These are phyloP conservation scores for Maconellicoccus hirsutus DNA, from an alignment of 1,140 invertebrate genomes.

Conservation along the genomic window DNA sequence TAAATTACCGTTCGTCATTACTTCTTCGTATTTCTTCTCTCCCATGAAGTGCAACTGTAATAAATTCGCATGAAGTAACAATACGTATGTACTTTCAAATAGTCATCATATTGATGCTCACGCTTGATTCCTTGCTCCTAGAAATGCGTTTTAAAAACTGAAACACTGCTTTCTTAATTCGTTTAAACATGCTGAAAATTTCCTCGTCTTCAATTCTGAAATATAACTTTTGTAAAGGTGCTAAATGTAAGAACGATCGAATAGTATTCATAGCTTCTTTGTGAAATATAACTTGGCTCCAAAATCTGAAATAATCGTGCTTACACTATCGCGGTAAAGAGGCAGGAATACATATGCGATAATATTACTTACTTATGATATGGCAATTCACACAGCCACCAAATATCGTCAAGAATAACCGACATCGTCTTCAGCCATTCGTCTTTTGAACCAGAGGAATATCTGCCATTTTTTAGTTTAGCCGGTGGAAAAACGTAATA, in stretches of 20 bases:
- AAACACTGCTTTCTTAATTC: conserved; percentile 50
- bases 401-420: conserved; percentile 44
- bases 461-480: conserved; percentile 31
- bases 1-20: conserved; percentile 66
- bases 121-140: conserved; percentile 59
- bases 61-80: conserved; percentile 16
- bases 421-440: conserved; percentile 44
- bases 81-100: background rate
- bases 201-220: conserved; percentile 37
- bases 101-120: conserved; percentile 32
- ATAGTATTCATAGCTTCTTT: conserved; percentile 49
- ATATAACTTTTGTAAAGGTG: conserved; percentile 50
- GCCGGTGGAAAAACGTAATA: conserved; percentile 15
- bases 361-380: conserved; percentile 37
- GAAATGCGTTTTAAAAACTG: conserved; percentile 55
- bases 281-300: conserved; percentile 65
- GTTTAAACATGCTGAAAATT: conserved; percentile 37
- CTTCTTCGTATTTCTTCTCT: conserved; percentile 47
- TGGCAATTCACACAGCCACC: conserved; percentile 41
- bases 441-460: conserved; percentile 40
- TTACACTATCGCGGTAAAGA: no score
- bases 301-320: conserved; percentile 50
- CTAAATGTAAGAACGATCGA: conserved; percentile 58
- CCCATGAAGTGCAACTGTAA: conserved; percentile 48
- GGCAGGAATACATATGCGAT: background rate